phyloP scores from a whole-genome alignment of 2,888 invertebrate genomes.

The Eupithecia tripunctaria region DNA sequence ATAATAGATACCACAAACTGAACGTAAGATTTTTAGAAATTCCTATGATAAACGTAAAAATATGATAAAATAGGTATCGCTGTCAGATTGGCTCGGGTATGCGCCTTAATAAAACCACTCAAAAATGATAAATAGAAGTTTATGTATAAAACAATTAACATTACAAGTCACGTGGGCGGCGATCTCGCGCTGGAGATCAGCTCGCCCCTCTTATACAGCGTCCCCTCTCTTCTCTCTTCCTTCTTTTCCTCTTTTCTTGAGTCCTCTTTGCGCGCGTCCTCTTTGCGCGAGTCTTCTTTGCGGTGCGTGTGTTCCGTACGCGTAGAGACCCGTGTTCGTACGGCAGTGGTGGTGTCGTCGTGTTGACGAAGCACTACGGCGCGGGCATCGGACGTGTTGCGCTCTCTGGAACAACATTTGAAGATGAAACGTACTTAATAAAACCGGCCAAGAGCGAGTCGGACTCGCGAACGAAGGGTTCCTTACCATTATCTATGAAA shows the following conservation, averaged over 20 bases:
- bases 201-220: conserved; percentile 91
- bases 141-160: conserved; percentile 72
- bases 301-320: conserved; percentile 62
- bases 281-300: conserved; percentile 62
- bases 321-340: conserved; percentile 74
- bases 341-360: conserved; percentile 83
- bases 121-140: conserved; percentile 76
- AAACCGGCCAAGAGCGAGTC: no score
- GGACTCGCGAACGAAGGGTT: no score
- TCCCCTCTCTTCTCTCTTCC: conserved; percentile 58
- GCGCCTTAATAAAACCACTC: conserved; percentile 55
- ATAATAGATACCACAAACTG: no score
- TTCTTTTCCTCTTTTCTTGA: conserved; percentile 57
- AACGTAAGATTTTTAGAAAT: no score
- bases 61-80: no score
- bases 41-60: no score
- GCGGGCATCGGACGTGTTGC: conserved; percentile 77
- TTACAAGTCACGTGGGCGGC: conserved; percentile 72
- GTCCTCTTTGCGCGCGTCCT: conserved; percentile 45
- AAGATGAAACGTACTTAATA: no score
- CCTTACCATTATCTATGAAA: no score
- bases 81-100: no score
- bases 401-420: conserved; percentile 65
- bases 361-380: conserved; percentile 71
- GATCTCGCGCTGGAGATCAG: conserved; percentile 90